phyloP scores from a whole-genome alignment of 2,113 vertebrate species.

The Cichladusa arquata region DNA sequence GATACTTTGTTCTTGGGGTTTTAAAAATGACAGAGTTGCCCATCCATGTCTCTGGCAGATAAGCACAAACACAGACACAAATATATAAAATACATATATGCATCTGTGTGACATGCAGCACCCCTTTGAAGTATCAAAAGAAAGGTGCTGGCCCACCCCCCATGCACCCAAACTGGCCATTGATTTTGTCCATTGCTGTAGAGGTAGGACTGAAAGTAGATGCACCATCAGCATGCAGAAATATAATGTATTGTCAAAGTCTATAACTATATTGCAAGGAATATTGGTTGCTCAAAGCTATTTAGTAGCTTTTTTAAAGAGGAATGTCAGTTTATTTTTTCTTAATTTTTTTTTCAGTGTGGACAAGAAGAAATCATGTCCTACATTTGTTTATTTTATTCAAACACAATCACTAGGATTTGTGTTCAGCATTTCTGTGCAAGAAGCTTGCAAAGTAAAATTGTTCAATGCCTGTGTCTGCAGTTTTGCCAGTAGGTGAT shows the following conservation, averaged over 20 bases:
- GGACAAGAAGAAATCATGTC: neutral
- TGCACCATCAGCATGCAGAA: neutral
- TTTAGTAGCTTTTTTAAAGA: neutral
- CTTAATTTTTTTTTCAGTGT: rapidly evolving
- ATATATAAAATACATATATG: neutral
- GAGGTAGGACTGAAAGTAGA: neutral
- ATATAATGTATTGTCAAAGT: neutral
- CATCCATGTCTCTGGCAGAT: neutral
- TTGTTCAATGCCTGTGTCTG: neutral
- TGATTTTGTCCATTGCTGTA: neutral
- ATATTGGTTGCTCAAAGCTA: neutral
- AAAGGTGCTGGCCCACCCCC: neutral
- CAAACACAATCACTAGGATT: neutral
- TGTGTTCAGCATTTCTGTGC: neutral
- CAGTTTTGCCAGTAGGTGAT: slow-evolving; percentile 46
- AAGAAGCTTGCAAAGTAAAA: neutral
- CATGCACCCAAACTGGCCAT: neutral
- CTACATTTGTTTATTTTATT: neutral
- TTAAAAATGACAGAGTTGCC: neutral
- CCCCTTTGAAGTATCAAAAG: neutral
- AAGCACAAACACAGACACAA: neutral
- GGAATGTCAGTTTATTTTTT: neutral
- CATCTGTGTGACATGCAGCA: rapidly evolving
- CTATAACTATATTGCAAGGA: neutral
- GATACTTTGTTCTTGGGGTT: neutral